phyloP scores from a whole-genome alignment of 2,113 vertebrate genomes.

The Pica pica region DNA sequence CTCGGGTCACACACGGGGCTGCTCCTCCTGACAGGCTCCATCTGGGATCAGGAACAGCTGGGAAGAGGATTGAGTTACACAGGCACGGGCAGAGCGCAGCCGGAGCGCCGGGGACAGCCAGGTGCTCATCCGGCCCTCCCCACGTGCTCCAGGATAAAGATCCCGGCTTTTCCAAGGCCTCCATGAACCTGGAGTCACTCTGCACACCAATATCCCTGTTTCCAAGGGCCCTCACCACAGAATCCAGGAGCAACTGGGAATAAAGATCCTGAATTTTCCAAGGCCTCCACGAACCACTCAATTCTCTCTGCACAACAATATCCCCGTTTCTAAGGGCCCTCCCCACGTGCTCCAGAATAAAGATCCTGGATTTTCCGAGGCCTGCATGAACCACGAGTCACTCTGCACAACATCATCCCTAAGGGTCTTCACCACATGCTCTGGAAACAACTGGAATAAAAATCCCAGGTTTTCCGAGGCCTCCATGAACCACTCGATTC shows the following conservation, averaged over 20 bases:
- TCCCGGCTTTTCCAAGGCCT: not conserved
- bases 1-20: not conserved
- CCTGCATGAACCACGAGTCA: accelerated
- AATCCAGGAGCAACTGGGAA: not conserved
- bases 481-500: not conserved
- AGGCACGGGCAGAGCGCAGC: not conserved
- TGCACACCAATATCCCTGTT: not conserved
- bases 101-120: accelerated
- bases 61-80: not conserved
- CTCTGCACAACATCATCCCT: not conserved
- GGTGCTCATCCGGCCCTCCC: not conserved
- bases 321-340: not conserved
- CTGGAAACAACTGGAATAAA: not conserved
- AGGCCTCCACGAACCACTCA: not conserved
- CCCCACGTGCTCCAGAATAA: accelerated
- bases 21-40: not conserved
- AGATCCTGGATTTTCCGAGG: not conserved
- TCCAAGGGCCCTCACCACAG: no score
- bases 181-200: no score
- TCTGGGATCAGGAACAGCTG: conserved; percentile 22
- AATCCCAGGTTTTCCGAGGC: not conserved
- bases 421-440: not conserved
- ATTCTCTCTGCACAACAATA: no score
- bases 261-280: not conserved
- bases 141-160: accelerated